These are phyloP conservation scores for Bufotes viridis DNA, from an alignment of 2,797 vertebrate genomes.

Conservation along the genomic window DNA sequence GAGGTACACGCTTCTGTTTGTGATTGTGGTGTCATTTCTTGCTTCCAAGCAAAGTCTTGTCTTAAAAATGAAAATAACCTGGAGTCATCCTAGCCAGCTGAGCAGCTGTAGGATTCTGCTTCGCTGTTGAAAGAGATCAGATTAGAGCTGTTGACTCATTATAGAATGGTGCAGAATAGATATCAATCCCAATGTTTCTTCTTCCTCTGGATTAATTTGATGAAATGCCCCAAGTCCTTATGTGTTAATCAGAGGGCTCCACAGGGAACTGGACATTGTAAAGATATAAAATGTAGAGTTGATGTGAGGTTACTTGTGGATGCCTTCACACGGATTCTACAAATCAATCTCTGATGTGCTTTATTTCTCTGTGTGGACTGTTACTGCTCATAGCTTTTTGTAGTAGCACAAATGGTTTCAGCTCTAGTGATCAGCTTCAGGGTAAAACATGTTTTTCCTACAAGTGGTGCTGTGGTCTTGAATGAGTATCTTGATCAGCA, in stretches of 20 bases:
- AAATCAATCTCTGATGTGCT: conserved; percentile 52
- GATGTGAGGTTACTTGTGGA: conserved; percentile 62
- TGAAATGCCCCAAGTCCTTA: conserved; percentile 64
- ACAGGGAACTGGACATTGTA: conserved; percentile 58
- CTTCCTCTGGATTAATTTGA: conserved; percentile 69
- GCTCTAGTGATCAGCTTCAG: conserved; percentile 34
- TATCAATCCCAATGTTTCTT: conserved; percentile 34
- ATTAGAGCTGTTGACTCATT: neutral
- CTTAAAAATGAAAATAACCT: conserved; percentile 26
- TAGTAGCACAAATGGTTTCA: conserved; percentile 42
- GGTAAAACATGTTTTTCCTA: conserved; percentile 7
- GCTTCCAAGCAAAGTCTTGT: conserved; percentile 7
- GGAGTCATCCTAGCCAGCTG: conserved; percentile 12
- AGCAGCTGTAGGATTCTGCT: conserved; percentile 6
- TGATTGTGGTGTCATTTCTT: neutral
- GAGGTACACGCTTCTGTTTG: neutral
- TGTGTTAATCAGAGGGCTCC: conserved; percentile 66
- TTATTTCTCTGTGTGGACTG: conserved; percentile 16
- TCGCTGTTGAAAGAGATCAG: conserved; percentile 8
- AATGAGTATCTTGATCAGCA: neutral
- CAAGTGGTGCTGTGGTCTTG: conserved; percentile 13
- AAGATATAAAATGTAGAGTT: conserved; percentile 69
- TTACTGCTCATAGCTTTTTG: conserved; percentile 27
- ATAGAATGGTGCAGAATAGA: conserved; percentile 10
- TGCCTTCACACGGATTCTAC: conserved; percentile 64